Base-by-base conservation (phyloP, 1,140 invertebrate species). In the Dryas iulia region DNA sequence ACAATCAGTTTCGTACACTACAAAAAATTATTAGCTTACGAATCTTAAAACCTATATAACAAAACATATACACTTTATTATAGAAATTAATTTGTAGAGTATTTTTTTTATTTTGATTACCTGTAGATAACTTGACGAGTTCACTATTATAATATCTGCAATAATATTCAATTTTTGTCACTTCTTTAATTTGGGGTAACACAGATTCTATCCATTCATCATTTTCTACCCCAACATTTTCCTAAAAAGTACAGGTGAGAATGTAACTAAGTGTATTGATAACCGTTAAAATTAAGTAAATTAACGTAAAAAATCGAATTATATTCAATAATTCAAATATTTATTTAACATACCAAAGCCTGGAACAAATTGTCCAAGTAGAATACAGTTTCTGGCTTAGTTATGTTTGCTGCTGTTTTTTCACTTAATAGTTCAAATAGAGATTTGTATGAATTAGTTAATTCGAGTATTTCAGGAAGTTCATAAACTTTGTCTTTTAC, bases 291-390 rank as follows among this genome's bases (percentile, higher is more conserved):
- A n/a, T n/a, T n/a, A n/a, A n/a, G n/a, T n/a, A n/a, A n/a, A n/a
- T n/a, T n/a, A n/a, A n/a, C n/a, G n/a, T n/a, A n/a, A n/a, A n/a
- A n/a, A n/a, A n/a, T n/a, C n/a, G n/a, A 7, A 63, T 8, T 30
- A 47, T 47, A 1, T n/a, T 10, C 35, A 52, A 14, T 53, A 56
- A 0, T 52, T 56, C 18, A 14, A 14, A 62, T 39, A 54, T 60
- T 12, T 58, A 54, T 39, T 21, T 11, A 63, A 78, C 77, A 67
- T 78, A 92, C 90, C 77, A 93, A 84, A 6, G 92, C 82, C 76
- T 89, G 85, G 14, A 94, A 84, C 28, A 91, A 74, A 31, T 93
- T 93, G 66, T 93, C 92, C 11, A 94, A 72, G 57, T 81, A 88
- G 64, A 90, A 92, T 8, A 93, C 81, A 18, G 93, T 87, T 30